Conservation (phyloP, 2,888 invertebrate genomes). For the Agrotis puta region DNA sequence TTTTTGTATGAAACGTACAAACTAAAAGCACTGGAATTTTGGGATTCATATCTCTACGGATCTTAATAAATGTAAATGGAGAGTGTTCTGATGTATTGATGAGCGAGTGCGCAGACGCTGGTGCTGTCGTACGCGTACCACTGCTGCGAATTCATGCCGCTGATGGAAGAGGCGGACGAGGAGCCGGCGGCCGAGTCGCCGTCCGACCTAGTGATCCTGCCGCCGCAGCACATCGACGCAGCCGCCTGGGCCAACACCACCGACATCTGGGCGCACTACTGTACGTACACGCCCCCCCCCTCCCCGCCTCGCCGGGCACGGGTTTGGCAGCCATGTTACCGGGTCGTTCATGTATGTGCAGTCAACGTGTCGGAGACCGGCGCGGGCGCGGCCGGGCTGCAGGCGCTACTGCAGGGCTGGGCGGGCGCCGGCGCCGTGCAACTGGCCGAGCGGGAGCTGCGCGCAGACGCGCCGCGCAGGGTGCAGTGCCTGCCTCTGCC, state of each 20-base stretch:
- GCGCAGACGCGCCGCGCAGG: slow-evolving; percentile 77
- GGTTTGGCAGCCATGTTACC: neutral
- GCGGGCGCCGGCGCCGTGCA: slow-evolving; percentile 64
- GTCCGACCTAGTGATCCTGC: slow-evolving; percentile 85
- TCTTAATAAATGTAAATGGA: no score
- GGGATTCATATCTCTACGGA: no score
- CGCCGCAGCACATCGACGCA: slow-evolving; percentile 85
- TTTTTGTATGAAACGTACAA: no score
- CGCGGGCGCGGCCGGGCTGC: slow-evolving; percentile 66
- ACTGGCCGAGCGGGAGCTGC: slow-evolving; percentile 67
- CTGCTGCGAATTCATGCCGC: slow-evolving; percentile 97
- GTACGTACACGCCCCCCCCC: slow-evolving; percentile 88
- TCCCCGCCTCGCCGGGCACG: no score
- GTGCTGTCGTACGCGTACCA: slow-evolving; percentile 98
- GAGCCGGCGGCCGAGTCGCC: slow-evolving; percentile 90
- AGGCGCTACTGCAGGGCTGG: slow-evolving; percentile 69
- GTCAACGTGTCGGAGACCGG: slow-evolving; percentile 80
- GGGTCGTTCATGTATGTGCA: slow-evolving; percentile 47
- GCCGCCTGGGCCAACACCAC: slow-evolving; percentile 95
- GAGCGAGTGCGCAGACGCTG: slow-evolving; percentile 90
- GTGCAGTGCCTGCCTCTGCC: slow-evolving; percentile 96
- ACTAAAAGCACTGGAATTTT: no score
- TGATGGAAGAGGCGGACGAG: slow-evolving; percentile 91
- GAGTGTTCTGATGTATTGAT: neutral
- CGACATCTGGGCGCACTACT: slow-evolving; percentile 96